Conservation (phyloP, 1,140 invertebrate genomes). For the Zaprionus gabonicus region DNA sequence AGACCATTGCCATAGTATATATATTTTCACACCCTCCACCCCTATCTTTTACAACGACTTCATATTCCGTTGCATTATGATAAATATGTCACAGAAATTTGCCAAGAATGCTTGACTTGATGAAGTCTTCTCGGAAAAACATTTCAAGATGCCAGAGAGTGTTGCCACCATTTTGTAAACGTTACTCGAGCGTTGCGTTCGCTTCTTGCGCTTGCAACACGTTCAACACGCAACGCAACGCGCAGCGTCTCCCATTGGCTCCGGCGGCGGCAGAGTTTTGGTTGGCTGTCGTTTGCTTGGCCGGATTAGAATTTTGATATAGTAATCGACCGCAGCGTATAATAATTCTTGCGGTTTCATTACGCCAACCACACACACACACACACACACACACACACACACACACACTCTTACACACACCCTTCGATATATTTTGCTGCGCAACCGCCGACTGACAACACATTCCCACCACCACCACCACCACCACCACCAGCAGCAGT, state of each 20-base stretch:
- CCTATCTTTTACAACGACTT: no score
- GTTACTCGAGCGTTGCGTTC: background rate
- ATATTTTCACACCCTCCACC: no score
- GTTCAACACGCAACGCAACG: no score
- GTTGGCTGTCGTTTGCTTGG: slow-evolving; percentile 31
- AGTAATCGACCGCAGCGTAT: slow-evolving; percentile 82
- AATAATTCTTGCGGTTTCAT: slow-evolving; percentile 84
- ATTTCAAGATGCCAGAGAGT: background rate
- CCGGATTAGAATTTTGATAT: slow-evolving; percentile 77
- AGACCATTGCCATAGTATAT: no score
- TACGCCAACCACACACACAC: slow-evolving; percentile 70
- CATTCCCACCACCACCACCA: slow-evolving; percentile 26
- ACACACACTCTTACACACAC: slow-evolving; percentile 61
- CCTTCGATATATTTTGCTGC: slow-evolving; percentile 61
- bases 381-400: slow-evolving; percentile 23
- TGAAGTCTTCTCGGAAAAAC: background rate
- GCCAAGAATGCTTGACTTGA: background rate
- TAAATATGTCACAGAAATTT: background rate
- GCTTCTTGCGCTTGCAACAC: background rate
- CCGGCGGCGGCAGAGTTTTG: slow-evolving; percentile 45
- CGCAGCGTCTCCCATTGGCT: slow-evolving; percentile 36
- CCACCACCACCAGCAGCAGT: slow-evolving; percentile 45
- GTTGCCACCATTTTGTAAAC: background rate
- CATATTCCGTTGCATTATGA: no score
- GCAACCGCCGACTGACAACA: slow-evolving; percentile 68